phyloP scores from a whole-genome alignment of 2,797 vertebrate genomes.

The Adrianichthys oophorus region DNA sequence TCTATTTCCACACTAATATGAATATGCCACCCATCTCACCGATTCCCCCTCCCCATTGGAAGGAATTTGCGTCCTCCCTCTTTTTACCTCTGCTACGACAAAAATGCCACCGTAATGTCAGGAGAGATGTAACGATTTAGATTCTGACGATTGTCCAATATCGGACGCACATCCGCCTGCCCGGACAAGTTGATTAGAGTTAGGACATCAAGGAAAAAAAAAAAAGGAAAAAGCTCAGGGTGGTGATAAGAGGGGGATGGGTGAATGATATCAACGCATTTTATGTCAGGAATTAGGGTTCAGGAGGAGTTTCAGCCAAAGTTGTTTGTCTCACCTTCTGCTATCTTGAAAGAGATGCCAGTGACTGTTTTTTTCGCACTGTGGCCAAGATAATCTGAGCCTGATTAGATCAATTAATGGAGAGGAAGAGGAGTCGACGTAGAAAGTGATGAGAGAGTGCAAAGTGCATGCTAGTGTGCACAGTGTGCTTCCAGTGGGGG shows the following conservation, averaged over 20 bases:
- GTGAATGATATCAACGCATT: conserved; percentile 46
- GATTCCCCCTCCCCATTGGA: conserved; percentile 10
- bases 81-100: conserved; percentile 73
- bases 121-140: conserved; percentile 81
- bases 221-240: conserved; percentile 51
- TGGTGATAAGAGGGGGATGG: conserved; percentile 64
- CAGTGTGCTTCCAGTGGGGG: not conserved
- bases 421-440: conserved; percentile 49
- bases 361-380: conserved; percentile 58
- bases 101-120: conserved; percentile 88
- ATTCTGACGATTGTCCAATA: conserved; percentile 75
- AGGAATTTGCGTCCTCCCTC: conserved; percentile 69
- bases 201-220: conserved; percentile 66
- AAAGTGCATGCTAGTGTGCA: conserved; percentile 17
- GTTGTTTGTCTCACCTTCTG: conserved; percentile 58
- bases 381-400: conserved; percentile 56
- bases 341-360: conserved; percentile 64
- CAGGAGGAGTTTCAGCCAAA: conserved; percentile 62
- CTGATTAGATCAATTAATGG: conserved; percentile 65
- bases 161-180: conserved; percentile 65
- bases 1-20: conserved; percentile 80
- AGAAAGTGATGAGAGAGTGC: conserved; percentile 33
- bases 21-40: conserved; percentile 70
- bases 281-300: conserved; percentile 59
- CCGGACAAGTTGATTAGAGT: conserved; percentile 75